Base-by-base conservation (phyloP, 2,888 invertebrate species). In the Watsonalla binaria region DNA sequence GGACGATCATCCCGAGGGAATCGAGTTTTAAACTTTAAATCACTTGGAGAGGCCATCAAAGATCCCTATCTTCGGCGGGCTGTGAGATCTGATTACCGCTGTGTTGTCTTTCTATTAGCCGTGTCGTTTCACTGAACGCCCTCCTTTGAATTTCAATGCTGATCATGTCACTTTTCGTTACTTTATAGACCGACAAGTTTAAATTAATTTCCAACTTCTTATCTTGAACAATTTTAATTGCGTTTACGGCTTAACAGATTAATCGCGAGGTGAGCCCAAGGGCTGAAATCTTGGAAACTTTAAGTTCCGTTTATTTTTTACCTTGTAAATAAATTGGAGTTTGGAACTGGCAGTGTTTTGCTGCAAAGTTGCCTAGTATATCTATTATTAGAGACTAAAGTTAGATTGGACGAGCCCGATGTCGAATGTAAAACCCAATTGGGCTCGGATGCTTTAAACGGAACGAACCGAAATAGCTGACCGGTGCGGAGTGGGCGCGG, bases 371-470 rank as follows among this genome's bases (percentile, higher is more conserved):
- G 63, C 72, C 71, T 69, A 67, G 67, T 60, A 68, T 65, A 65
- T 57, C 63, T 69, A 62, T 65, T 74, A 72, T 77, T 74, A 78
- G 77, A 73, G 73, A 74, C 72, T 78, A 74, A 77, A 84, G 82
- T 84, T 84, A 82, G 83, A 85, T 86, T 84, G 86, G 79, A 80
- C 80, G 78, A 74, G 70, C 65, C 76, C 74, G 69, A 72, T 76
- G 81, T 82, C 80, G 77, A 76, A 84, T 86, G 85, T 85, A 83
- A 86, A 85, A 84, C 83, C 81, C 81, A 84, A 86, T 86, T 84
- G 83, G 79, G 80, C 84, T 85, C 83, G 83, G 84, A 85, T 83
- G 84, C 80, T 84, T 80, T 82, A 85, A 86, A 78, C 82, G 80
- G 79, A 67, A 72, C 79, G 77, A 71, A 72, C 79, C 76, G 75